Conservation (phyloP, 2,888 invertebrate genomes). For the Neoitamus cyanurus region DNA sequence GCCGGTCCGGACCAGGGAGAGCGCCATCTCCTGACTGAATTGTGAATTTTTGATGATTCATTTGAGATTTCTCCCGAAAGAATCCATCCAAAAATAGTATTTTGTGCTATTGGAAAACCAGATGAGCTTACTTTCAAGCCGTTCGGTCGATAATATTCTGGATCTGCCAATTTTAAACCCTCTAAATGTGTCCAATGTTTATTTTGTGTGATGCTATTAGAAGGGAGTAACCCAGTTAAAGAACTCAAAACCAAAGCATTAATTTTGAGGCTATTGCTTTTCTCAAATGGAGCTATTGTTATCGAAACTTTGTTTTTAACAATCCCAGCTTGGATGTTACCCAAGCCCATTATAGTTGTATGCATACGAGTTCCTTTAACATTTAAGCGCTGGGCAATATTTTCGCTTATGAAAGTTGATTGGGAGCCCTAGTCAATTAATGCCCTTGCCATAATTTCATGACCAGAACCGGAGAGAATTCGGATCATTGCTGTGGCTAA, state of each 20-base stretch:
- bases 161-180: not conserved
- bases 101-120: not conserved
- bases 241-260: not conserved
- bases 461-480: no score
- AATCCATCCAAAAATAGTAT: conserved; percentile 7
- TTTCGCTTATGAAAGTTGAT: no score
- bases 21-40: no score
- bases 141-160: not conserved
- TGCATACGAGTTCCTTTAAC: no score
- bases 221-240: not conserved
- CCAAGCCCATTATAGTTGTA: no score
- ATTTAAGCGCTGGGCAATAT: no score
- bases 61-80: not conserved
- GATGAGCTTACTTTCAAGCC: not conserved
- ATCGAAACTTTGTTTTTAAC: not conserved
- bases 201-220: not conserved
- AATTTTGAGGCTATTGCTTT: not conserved
- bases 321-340: no score
- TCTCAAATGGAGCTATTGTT: not conserved
- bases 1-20: no score
- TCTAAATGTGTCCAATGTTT: not conserved
- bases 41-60: not conserved
- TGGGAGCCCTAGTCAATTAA: no score
- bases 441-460: no score
- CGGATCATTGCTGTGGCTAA: no score